A percentile compares a stretch with the other conserved stretches of the same genome.
phyloP scores from a whole-genome alignment of 2,888 invertebrate species.

The Sceliomorpha sp. region DNA sequence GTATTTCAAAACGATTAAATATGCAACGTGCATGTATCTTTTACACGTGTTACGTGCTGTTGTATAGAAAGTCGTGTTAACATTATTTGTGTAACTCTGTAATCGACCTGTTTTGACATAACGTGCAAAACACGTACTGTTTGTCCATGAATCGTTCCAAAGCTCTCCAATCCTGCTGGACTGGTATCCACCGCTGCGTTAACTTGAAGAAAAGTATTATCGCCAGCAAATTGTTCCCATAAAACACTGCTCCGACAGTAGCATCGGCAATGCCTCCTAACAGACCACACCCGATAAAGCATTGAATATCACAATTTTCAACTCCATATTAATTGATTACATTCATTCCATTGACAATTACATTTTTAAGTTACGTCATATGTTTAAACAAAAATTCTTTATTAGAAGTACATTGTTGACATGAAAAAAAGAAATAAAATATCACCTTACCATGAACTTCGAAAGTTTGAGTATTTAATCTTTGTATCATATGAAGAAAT shows the following conservation, averaged over 20 bases:
- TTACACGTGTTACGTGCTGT: constrained; percentile 22
- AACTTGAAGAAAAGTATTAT: constrained; percentile 71
- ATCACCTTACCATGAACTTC: constrained; percentile 68
- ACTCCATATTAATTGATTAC: constrained; percentile 4
- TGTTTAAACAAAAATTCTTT: neutral
- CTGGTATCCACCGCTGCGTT: constrained; percentile 69
- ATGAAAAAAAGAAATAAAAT: constrained; percentile 3
- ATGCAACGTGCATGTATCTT: constrained; percentile 30
- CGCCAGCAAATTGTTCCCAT: constrained; percentile 74
- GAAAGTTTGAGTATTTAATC: constrained; percentile 66
- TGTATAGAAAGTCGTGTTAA: constrained; percentile 17
- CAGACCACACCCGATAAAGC: constrained; percentile 12
- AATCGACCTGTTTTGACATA: constrained; percentile 52
- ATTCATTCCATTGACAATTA: neutral
- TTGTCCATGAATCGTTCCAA: constrained; percentile 74
- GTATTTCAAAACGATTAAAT: constrained; percentile 19
- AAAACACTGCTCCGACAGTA: constrained; percentile 76
- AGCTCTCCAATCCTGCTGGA: constrained; percentile 73
- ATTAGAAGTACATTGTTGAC: neutral
- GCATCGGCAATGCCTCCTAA: constrained; percentile 74
- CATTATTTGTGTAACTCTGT: constrained; percentile 14
- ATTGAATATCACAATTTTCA: no score
- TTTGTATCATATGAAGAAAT: constrained; percentile 70
- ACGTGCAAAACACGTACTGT: constrained; percentile 59
- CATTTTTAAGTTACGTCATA: no score